phyloP scores from a whole-genome alignment of 2,888 invertebrate genomes.

The Cryptophagus acutangulus region DNA sequence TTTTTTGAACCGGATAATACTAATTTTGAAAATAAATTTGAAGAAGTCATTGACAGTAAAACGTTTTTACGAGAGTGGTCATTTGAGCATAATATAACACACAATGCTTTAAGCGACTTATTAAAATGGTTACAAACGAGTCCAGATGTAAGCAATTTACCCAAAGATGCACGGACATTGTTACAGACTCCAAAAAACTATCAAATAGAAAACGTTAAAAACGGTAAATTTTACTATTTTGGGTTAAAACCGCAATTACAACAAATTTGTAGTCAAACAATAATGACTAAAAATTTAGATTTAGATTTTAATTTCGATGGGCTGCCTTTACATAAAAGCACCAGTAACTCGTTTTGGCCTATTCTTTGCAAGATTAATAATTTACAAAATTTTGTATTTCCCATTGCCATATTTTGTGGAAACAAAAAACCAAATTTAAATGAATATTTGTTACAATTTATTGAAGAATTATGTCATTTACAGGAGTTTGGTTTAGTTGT shows the following conservation, averaged over 20 bases:
- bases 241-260: slow-evolving; percentile 10
- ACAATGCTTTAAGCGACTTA: slow-evolving; percentile 11
- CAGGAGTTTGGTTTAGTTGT: slow-evolving; percentile 14
- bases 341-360: slow-evolving; percentile 14
- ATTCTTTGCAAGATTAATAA: slow-evolving; percentile 12
- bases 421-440: background rate
- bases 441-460: background rate
- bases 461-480: slow-evolving; percentile 15
- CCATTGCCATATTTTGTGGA: slow-evolving; percentile 12
- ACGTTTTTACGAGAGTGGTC: slow-evolving; percentile 14
- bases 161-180: slow-evolving; percentile 16
- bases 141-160: slow-evolving; percentile 13
- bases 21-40: too few species aligned
- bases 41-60: too few species aligned
- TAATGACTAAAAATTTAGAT: slow-evolving; percentile 5
- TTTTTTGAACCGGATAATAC: too few species aligned
- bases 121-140: slow-evolving; percentile 13
- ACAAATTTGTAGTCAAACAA: slow-evolving; percentile 9
- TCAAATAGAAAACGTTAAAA: slow-evolving; percentile 2
- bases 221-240: slow-evolving; percentile 15
- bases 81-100: slow-evolving; percentile 13
- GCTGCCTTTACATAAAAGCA: slow-evolving; percentile 18
- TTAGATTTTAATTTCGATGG: slow-evolving; percentile 18
- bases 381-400: background rate
- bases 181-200: slow-evolving; percentile 14